Conservation (phyloP, 1,140 invertebrate genomes). For the Cyrtorhinus lividipennis region DNA sequence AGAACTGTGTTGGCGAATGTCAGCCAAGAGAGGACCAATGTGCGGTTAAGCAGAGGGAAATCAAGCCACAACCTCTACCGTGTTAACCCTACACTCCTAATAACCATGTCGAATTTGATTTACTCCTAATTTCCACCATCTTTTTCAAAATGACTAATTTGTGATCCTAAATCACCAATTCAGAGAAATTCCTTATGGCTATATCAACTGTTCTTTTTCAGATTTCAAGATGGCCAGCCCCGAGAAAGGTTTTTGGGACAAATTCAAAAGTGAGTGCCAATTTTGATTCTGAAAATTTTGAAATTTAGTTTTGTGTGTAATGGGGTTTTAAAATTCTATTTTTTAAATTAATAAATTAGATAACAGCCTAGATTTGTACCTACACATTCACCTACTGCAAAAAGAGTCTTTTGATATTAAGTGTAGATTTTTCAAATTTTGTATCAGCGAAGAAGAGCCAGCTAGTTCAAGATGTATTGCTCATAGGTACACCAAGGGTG, state of each 20-base stretch:
- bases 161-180: not conserved
- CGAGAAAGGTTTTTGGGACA: not conserved
- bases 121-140: not conserved
- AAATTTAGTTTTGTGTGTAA: too few relatives aligned
- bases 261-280: slow-evolving; percentile 5
- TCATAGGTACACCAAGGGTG: too few relatives aligned
- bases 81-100: not conserved
- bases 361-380: not conserved
- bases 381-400: not conserved
- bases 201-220: too few relatives aligned
- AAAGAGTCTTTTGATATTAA: not conserved
- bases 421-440: not conserved
- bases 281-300: too few relatives aligned
- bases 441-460: too few relatives aligned
- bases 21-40: too few relatives aligned
- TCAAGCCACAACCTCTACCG: too few relatives aligned
- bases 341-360: not conserved
- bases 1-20: too few relatives aligned
- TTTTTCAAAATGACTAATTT: not conserved
- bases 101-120: not conserved
- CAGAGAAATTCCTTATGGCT: too few relatives aligned
- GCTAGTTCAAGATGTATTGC: too few relatives aligned
- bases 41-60: too few relatives aligned
- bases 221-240: not conserved
- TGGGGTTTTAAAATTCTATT: not conserved